phyloP scores from a whole-genome alignment of 1,140 invertebrate genomes.

The Drosophila serrata region DNA sequence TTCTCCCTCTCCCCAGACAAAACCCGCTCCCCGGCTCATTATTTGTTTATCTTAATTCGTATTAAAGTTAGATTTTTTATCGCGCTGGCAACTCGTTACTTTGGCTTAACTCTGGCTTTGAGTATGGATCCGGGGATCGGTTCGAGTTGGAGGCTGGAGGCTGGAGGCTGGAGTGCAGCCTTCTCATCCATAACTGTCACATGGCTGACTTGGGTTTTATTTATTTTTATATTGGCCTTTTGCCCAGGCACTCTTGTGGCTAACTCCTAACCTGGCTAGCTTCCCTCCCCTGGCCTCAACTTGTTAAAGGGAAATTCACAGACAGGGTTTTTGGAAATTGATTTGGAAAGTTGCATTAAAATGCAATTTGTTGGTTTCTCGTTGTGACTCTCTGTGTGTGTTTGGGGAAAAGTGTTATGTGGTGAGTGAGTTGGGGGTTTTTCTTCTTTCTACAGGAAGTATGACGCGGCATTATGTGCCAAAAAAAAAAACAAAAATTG shows the following conservation, averaged over 20 bases:
- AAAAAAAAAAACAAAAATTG: slow-evolving; percentile 26
- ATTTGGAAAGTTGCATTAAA: slow-evolving; percentile 84
- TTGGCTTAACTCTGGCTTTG: slow-evolving; percentile 42
- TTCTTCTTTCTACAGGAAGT: slow-evolving; percentile 37
- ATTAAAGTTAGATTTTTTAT: slow-evolving; percentile 83
- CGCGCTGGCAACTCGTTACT: slow-evolving; percentile 68
- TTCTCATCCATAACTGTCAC: slow-evolving; percentile 79
- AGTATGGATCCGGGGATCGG: slow-evolving; percentile 27
- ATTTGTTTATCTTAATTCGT: slow-evolving; percentile 75
- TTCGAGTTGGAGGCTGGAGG: neutral
- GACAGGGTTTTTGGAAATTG: slow-evolving; percentile 57
- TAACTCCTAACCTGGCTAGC: slow-evolving; percentile 28
- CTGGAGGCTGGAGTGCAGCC: slow-evolving; percentile 22
- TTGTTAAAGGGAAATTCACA: slow-evolving; percentile 45
- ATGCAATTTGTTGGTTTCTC: slow-evolving; percentile 73
- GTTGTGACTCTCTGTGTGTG: slow-evolving; percentile 16
- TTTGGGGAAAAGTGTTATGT: slow-evolving; percentile 36
- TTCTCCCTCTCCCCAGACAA: neutral
- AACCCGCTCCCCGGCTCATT: slow-evolving; percentile 42
- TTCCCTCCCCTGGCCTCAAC: slow-evolving; percentile 2
- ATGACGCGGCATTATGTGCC: slow-evolving; percentile 29
- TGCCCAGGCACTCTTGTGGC: slow-evolving; percentile 37
- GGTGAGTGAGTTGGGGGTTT: slow-evolving; percentile 37
- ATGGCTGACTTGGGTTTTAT: slow-evolving; percentile 67
- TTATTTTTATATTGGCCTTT: slow-evolving; percentile 70